Percentiles rank a stretch among this genome's conserved stretches.
Evolutionary conservation across 2,888 invertebrate genomes (phyloP).

Genomic region (Spilarctia lutea): DNA sequence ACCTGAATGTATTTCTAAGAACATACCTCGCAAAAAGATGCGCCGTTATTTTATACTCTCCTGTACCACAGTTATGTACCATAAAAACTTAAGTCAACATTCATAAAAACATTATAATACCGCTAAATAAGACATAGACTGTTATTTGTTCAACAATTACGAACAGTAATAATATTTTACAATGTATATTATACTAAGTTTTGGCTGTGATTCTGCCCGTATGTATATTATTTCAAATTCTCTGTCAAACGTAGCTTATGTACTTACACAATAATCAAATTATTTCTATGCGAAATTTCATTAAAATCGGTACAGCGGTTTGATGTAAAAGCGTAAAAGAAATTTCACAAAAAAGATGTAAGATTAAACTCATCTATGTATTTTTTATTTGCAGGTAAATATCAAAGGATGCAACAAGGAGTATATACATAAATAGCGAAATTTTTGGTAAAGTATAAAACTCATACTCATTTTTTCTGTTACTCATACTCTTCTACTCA

Average conservation of each 20-base stretch:
- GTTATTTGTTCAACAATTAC: not conserved
- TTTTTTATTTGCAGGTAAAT: conserved; percentile 1
- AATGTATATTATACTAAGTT: not conserved
- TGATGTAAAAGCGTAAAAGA: too few relatives aligned
- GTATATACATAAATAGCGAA: not conserved
- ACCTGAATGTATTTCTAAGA: not conserved
- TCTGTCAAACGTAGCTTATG: not conserved
- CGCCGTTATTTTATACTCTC: not conserved
- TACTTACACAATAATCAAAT: not conserved
- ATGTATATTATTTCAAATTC: not conserved
- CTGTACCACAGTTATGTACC: not conserved
- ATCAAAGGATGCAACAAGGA: not conserved
- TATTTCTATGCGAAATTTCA: not conserved
- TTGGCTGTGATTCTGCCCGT: not conserved
- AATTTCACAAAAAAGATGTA: not conserved
- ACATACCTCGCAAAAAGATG: not conserved
- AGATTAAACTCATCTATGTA: not conserved
- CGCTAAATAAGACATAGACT: not conserved
- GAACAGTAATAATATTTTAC: not conserved
- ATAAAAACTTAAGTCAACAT: not conserved
- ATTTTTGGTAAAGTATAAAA: not conserved
- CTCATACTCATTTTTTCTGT: not conserved
- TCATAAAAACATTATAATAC: conserved; percentile 1
- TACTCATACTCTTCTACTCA: not conserved
- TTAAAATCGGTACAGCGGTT: not conserved